Conservation (phyloP, 2,113 vertebrate species). For the Atractosteus spatula region DNA sequence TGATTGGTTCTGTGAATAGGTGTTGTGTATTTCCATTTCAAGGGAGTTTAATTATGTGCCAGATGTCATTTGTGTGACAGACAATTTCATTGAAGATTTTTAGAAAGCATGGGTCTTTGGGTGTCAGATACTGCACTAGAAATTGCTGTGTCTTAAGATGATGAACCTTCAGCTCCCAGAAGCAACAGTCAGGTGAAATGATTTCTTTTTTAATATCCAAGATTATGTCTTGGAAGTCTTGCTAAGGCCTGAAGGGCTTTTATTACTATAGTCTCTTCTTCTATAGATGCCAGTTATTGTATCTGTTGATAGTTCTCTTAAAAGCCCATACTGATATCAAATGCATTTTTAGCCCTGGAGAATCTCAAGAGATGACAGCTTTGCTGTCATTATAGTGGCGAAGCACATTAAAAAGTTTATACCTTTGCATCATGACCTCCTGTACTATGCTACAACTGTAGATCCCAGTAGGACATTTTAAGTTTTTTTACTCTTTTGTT, state of each 20-base stretch:
- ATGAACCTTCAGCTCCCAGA: not conserved
- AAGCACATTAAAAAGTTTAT: not conserved
- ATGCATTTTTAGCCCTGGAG: not conserved
- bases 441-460: not conserved
- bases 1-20: not conserved
- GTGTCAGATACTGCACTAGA: not conserved
- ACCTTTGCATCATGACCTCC: not conserved
- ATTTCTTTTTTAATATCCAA: conserved; percentile 1
- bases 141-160: conserved; percentile 1
- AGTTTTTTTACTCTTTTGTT: not conserved
- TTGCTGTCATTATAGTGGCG: not conserved
- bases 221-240: conserved; percentile 6
- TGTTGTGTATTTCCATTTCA: conserved; percentile 6
- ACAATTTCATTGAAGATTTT: not conserved
- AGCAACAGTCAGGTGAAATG: conserved; percentile 5
- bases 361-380: not conserved
- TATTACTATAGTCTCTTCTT: not conserved
- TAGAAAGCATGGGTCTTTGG: not conserved
- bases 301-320: not conserved
- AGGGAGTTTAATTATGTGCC: conserved; percentile 23
- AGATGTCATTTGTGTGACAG: conserved; percentile 25
- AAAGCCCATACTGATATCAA: not conserved
- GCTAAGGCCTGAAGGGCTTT: not conserved
- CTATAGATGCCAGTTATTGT: not conserved
- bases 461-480: not conserved